Percentiles rank a stretch among this genome's conserved stretches.
phyloP scores from a whole-genome alignment of 2,113 vertebrate species.

The Carassius auratus region DNA sequence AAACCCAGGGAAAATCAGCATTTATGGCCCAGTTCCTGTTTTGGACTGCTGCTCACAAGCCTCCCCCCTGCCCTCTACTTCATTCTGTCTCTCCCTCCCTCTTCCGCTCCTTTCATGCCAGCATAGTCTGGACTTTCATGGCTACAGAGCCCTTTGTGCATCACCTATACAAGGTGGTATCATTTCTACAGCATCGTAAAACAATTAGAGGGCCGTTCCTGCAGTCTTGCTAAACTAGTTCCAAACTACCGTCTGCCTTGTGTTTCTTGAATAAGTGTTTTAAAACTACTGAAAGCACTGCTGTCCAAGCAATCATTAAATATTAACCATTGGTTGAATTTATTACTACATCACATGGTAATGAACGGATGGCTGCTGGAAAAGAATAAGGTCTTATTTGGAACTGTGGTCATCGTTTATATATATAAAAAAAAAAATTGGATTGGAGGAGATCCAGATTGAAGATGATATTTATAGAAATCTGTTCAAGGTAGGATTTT shows the following conservation, averaged over 20 bases:
- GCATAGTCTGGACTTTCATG: conserved; percentile 83
- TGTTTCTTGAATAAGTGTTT: background rate
- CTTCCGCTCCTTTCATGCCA: conserved; percentile 78
- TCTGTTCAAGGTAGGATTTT: no score
- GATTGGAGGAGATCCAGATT: no score
- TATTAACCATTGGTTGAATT: no score
- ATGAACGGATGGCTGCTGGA: no score
- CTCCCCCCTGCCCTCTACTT: conserved; percentile 65
- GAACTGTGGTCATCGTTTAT: no score
- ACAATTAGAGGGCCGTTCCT: conserved; percentile 85
- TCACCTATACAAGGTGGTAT: conserved; percentile 85
- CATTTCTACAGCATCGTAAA: conserved; percentile 87
- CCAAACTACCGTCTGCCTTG: conserved; percentile 66
- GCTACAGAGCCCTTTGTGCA: conserved; percentile 78
- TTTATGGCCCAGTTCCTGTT: conserved; percentile 95
- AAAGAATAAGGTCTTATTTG: no score
- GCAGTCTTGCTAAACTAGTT: conserved; percentile 78
- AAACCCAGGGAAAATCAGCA: conserved; percentile 61
- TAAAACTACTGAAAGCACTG: conserved; percentile 3
- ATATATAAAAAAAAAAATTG: no score
- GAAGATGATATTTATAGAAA: no score
- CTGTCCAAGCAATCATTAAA: background rate
- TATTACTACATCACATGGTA: no score
- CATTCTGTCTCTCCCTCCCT: conserved; percentile 72
- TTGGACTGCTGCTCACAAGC: conserved; percentile 70